phyloP scores from a whole-genome alignment of 2,797 vertebrate genomes.

The Liasis olivaceus region DNA sequence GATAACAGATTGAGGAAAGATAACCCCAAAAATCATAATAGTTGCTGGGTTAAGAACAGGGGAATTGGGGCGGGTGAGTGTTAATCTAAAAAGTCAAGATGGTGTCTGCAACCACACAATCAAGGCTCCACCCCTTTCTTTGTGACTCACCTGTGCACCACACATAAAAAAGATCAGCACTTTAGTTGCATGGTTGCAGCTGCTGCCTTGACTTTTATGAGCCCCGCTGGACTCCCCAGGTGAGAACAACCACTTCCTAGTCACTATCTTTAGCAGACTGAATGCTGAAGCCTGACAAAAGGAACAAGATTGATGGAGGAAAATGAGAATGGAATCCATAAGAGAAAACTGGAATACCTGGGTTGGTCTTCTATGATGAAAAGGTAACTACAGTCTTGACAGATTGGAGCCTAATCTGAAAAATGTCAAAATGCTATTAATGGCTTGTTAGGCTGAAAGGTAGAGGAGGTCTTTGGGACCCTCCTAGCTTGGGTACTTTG shows the following conservation, averaged over 20 bases:
- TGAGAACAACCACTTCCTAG: not conserved
- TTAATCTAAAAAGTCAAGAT: not conserved
- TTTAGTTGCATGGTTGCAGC: not conserved
- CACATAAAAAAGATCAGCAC: not conserved
- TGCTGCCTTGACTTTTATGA: not conserved
- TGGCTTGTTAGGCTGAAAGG: not conserved
- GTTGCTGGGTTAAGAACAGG: not conserved
- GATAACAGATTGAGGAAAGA: not conserved
- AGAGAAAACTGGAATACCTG: not conserved
- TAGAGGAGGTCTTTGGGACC: not conserved
- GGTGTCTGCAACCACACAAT: not conserved
- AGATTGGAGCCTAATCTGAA: not conserved
- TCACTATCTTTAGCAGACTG: not conserved
- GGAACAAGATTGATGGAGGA: not conserved
- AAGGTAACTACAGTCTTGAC: too few species aligned
- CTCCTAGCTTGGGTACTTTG: not conserved
- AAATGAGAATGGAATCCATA: not conserved
- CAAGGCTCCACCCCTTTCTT: not conserved
- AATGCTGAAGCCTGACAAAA: not conserved
- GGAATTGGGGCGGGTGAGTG: not conserved
- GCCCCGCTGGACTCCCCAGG: not conserved
- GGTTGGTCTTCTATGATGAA: not conserved
- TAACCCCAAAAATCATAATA: not conserved
- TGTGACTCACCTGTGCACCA: not conserved
- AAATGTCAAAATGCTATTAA: not conserved